phyloP scores from a whole-genome alignment of 2,888 invertebrate species.

The Melolontha melolontha region DNA sequence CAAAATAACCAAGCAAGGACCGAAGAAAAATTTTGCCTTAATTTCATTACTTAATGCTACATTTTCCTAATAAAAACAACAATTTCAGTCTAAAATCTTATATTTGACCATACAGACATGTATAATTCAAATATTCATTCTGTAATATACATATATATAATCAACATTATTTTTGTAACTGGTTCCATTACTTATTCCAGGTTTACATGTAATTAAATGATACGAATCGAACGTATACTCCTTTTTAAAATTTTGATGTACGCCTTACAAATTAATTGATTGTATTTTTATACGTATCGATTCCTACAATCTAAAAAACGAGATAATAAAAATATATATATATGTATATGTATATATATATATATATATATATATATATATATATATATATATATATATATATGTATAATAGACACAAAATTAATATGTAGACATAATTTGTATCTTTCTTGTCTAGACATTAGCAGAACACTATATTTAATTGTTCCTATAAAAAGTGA shows the following conservation, averaged over 20 bases:
- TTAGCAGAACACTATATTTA: conserved; percentile 8
- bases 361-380: no score
- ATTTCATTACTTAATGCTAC: no score
- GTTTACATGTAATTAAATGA: conserved; percentile 20
- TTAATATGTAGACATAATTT: conserved; percentile 27
- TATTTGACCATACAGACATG: conserved; percentile 31
- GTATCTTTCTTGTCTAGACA: conserved; percentile 27
- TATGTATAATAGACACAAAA: conserved; percentile 18
- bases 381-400: no score
- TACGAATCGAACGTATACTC: conserved; percentile 25
- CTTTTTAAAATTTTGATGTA: not conserved
- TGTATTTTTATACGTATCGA: conserved; percentile 5
- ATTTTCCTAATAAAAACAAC: no score
- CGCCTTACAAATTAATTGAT: not conserved
- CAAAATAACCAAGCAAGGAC: no score
- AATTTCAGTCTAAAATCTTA: conserved; percentile 35
- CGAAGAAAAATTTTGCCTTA: no score
- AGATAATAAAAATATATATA: conserved; percentile 34
- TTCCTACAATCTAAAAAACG: conserved; percentile 27
- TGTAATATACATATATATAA: conserved; percentile 12
- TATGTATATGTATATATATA: no score
- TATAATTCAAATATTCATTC: conserved; percentile 28
- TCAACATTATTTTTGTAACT: not conserved
- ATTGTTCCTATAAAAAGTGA: conserved; percentile 15
- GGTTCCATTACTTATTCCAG: conserved; percentile 14